Evolutionary conservation across 2,888 invertebrate species (phyloP).

Genomic region (Netelia inedita): DNA sequence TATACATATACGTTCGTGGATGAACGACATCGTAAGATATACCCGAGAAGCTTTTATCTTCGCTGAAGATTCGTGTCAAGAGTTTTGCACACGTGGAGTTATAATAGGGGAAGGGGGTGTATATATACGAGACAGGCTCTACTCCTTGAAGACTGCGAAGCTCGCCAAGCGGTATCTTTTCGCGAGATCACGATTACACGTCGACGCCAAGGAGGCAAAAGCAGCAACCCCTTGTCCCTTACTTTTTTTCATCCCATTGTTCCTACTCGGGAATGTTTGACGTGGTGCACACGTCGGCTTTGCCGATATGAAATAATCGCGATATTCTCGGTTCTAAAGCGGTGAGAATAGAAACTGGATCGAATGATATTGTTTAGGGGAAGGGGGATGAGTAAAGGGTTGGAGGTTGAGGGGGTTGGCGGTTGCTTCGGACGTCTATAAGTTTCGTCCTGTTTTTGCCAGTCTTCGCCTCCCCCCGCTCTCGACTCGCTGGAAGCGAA

Average conservation of each 20-base stretch:
- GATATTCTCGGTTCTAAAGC: not conserved
- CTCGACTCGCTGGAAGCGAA: conserved; percentile 56
- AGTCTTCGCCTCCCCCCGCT: conserved; percentile 17
- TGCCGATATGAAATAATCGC: conserved; percentile 37
- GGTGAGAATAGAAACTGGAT: not conserved
- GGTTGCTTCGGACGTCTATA: conserved; percentile 26
- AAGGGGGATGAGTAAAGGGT: no score
- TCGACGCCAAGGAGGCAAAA: conserved; percentile 51
- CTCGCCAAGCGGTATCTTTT: conserved; percentile 51
- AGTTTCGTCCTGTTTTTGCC: conserved; percentile 48
- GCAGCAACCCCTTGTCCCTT: not conserved
- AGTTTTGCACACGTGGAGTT: conserved; percentile 55
- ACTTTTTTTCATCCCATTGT: conserved; percentile 19
- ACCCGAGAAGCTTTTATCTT: conserved; percentile 59
- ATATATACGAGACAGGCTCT: not conserved
- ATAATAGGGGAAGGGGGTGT: not conserved
- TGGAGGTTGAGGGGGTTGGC: not conserved
- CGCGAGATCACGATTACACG: conserved; percentile 60
- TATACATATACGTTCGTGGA: not conserved
- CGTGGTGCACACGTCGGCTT: conserved; percentile 19
- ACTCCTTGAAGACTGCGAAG: conserved; percentile 48
- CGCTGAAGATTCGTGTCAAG: conserved; percentile 64
- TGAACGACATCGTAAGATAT: conserved; percentile 42
- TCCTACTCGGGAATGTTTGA: conserved; percentile 27
- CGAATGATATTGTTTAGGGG: no score